Conservation (phyloP, 2,113 vertebrate genomes). For the Nothocercus julius region DNA sequence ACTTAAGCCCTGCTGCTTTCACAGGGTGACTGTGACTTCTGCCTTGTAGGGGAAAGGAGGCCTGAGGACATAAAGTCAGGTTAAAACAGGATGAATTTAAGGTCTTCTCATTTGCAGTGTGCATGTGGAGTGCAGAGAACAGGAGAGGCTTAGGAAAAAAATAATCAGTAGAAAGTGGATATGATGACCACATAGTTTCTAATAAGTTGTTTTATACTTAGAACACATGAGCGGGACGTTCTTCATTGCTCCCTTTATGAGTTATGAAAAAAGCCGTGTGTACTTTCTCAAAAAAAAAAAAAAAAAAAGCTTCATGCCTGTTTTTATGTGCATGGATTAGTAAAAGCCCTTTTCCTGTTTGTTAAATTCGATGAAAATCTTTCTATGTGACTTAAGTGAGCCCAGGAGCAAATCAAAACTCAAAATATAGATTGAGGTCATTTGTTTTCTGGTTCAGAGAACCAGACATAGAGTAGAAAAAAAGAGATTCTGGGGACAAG, state of each 20-base stretch:
- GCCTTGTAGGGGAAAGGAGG: neutral
- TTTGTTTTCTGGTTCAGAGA: slow-evolving; percentile 6
- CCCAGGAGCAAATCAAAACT: neutral
- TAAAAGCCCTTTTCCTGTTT: neutral
- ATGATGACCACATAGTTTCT: neutral
- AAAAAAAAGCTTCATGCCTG: neutral
- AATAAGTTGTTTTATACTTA: neutral
- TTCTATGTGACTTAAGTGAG: neutral
- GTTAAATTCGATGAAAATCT: neutral
- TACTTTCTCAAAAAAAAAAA: neutral
- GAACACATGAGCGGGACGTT: neutral
- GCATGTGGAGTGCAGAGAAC: neutral
- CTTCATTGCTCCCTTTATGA: neutral
- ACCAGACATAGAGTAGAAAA: neutral
- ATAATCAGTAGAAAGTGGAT: neutral
- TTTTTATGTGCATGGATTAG: neutral
- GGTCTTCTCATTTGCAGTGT: neutral
- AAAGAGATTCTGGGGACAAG: neutral
- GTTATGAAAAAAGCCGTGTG: neutral
- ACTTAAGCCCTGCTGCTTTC: neutral
- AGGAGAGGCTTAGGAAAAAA: neutral
- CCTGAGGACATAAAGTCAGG: too few species aligned
- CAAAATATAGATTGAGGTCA: neutral
- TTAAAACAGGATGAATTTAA: neutral
- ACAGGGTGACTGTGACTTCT: neutral